These are phyloP conservation scores for Emberiza fucata DNA, from an alignment of 2,113 vertebrate species.

Conservation along the genomic window DNA sequence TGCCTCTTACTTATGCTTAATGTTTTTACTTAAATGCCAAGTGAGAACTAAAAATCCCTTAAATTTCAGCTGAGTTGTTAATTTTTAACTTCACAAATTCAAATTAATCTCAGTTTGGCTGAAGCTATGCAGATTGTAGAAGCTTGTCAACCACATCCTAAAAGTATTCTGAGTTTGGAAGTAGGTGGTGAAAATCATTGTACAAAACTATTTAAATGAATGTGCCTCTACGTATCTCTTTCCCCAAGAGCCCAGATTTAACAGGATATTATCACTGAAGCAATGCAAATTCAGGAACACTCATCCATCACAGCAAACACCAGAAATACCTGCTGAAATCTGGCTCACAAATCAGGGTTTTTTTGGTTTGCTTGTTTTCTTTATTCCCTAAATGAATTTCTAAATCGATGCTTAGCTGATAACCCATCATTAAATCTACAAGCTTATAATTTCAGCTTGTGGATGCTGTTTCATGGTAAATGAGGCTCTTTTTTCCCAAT, in stretches of 20 bases:
- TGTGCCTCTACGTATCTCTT: neutral
- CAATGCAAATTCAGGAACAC: neutral
- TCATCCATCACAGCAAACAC: neutral
- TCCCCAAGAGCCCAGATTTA: neutral
- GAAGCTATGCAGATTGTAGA: neutral
- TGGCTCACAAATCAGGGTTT: neutral
- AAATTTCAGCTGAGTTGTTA: neutral
- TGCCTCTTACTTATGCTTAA: neutral
- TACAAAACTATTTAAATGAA: neutral
- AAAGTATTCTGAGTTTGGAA: neutral
- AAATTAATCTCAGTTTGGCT: neutral
- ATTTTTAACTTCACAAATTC: neutral
- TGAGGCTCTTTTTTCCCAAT: neutral
- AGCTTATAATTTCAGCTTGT: neutral
- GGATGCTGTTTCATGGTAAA: neutral
- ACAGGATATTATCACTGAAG: neutral
- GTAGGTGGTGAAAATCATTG: neutral
- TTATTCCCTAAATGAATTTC: constrained; percentile 4
- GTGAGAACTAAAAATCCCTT: neutral
- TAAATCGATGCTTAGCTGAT: neutral
- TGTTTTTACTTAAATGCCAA: neutral
- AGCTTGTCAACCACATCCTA: neutral
- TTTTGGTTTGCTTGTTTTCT: neutral
- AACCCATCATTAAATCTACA: neutral
- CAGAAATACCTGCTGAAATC: neutral